Evolutionary conservation across 2,113 vertebrate genomes (phyloP).

Genomic region (Antechinus stuartii): DNA sequence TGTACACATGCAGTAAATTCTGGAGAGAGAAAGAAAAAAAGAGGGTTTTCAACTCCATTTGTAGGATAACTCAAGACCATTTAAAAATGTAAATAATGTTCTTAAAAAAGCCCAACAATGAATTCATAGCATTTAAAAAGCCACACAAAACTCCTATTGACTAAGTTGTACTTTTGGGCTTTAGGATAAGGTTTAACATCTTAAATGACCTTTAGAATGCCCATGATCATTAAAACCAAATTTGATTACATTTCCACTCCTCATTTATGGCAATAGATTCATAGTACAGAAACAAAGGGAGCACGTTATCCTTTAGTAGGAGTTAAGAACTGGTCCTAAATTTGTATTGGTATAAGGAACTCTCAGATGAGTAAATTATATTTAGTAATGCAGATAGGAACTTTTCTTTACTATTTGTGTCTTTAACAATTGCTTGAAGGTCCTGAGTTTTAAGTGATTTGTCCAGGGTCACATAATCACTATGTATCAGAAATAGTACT

Average conservation of each 20-base stretch:
- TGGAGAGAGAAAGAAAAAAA: slow-evolving; percentile 35
- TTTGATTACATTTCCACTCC: slow-evolving; percentile 66
- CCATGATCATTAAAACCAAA: slow-evolving; percentile 51
- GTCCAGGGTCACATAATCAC: neutral
- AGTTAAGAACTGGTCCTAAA: neutral
- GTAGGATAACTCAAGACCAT: slow-evolving; percentile 5
- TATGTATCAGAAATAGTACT: neutral
- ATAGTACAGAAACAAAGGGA: neutral
- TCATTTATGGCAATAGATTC: slow-evolving; percentile 31
- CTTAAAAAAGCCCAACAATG: neutral
- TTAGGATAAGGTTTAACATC: slow-evolving; percentile 56
- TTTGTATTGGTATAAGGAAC: neutral
- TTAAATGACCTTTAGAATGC: slow-evolving; percentile 60
- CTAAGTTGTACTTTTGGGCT: slow-evolving; percentile 51
- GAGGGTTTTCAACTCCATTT: slow-evolving; percentile 12
- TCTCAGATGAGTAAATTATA: neutral
- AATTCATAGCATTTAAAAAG: slow-evolving; percentile 30
- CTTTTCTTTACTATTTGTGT: neutral
- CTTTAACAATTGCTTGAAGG: neutral
- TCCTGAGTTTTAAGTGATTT: neutral
- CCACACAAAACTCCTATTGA: slow-evolving; percentile 48
- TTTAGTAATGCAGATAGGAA: neutral
- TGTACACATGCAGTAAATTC: slow-evolving; percentile 40
- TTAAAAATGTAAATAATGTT: slow-evolving; percentile 13
- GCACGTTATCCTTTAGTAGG: neutral